phyloP scores from a whole-genome alignment of 2,113 vertebrate genomes.

The Mastomys coucha region DNA sequence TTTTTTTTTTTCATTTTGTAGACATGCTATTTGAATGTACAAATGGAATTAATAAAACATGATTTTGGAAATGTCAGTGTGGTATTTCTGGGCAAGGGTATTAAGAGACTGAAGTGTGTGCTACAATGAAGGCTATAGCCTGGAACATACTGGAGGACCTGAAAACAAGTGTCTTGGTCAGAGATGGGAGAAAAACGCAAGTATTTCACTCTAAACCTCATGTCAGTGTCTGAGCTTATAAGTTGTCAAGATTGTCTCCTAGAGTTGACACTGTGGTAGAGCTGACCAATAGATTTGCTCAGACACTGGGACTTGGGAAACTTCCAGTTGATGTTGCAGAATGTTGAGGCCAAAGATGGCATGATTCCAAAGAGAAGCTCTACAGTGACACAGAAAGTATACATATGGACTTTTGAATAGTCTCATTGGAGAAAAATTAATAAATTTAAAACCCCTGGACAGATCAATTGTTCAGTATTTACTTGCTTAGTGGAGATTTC shows the following conservation, averaged over 20 bases:
- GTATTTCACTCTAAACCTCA: background rate
- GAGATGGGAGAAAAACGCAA: background rate
- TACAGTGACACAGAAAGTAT: background rate
- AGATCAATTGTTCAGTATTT: background rate
- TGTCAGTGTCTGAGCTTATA: background rate
- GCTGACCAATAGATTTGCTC: background rate
- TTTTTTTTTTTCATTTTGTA: background rate
- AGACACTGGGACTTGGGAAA: background rate
- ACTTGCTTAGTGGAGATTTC: background rate
- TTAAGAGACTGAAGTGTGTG: background rate
- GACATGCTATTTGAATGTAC: background rate
- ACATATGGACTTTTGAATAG: background rate
- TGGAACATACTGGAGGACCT: background rate
- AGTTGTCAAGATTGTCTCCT: background rate
- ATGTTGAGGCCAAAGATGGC: background rate
- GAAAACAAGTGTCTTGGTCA: background rate
- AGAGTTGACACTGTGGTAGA: background rate
- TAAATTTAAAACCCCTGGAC: background rate
- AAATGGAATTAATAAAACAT: conserved; percentile 36
- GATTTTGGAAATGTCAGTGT: conserved; percentile 35
- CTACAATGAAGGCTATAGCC: background rate
- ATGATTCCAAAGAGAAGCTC: background rate
- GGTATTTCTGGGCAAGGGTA: background rate
- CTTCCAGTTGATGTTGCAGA: background rate
- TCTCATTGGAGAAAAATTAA: background rate